Conservation (phyloP, 1,140 invertebrate species). For the Parapsyche elsis region DNA sequence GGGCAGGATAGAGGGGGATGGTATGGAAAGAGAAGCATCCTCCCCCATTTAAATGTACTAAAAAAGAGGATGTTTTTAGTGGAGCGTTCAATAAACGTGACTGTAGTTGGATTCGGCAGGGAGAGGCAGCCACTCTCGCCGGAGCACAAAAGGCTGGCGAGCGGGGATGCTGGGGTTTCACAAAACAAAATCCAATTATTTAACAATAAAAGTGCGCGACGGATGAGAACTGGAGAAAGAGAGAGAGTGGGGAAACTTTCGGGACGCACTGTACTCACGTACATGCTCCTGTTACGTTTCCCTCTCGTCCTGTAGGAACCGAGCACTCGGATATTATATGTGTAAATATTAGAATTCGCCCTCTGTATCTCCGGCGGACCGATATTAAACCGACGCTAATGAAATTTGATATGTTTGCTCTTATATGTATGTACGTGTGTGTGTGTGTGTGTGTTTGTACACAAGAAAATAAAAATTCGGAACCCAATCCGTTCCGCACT, state of each 20-base stretch:
- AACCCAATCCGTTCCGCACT: not conserved
- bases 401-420: slow-evolving; percentile 25
- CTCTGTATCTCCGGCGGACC: slow-evolving; percentile 1
- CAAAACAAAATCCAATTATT: slow-evolving; percentile 57
- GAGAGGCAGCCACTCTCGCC: slow-evolving; percentile 33
- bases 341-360: slow-evolving; percentile 22
- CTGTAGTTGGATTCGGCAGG: slow-evolving; percentile 40
- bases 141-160: slow-evolving; percentile 7
- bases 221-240: slow-evolving; percentile 44
- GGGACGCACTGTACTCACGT: not conserved
- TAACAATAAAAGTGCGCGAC: slow-evolving; percentile 57
- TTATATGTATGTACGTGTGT: not conserved
- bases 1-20: not conserved
- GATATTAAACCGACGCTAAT: not conserved
- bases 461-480: not conserved
- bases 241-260: slow-evolving; percentile 7
- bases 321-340: slow-evolving; percentile 3
- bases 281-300: not conserved
- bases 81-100: slow-evolving; percentile 47
- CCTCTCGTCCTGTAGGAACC: not conserved
- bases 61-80: slow-evolving; percentile 50
- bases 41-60: slow-evolving; percentile 29
- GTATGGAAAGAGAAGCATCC: not conserved
- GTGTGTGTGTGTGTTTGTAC: not conserved
- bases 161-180: slow-evolving; percentile 46